A percentile compares a stretch with the other conserved stretches of the same genome.
Evolutionary conservation across 2,113 vertebrate species (phyloP).

Genomic region (Opisthocomus hoazin): DNA sequence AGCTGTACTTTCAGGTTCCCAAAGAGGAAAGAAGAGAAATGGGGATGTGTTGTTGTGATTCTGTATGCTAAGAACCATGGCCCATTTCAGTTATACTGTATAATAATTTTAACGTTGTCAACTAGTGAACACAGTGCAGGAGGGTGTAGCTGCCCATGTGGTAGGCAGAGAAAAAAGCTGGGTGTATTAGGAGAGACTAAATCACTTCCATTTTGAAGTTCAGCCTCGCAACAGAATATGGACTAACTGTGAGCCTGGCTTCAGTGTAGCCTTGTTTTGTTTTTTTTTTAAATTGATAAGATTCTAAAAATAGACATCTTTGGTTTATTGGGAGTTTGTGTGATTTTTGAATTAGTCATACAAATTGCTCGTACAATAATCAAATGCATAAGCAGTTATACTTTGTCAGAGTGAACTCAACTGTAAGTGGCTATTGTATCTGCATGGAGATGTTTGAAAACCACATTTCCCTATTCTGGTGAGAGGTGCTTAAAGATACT

Average conservation of each 20-base stretch:
- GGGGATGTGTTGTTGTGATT: background rate
- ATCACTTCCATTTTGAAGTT: background rate
- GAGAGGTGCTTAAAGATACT: background rate
- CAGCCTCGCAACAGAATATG: background rate
- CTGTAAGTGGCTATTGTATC: background rate
- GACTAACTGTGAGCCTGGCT: background rate
- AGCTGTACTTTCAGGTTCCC: background rate
- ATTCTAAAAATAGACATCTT: background rate
- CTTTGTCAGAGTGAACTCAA: background rate
- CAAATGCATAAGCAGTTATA: background rate
- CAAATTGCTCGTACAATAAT: background rate
- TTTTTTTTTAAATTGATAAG: background rate
- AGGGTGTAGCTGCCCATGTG: background rate
- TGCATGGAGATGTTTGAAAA: background rate
- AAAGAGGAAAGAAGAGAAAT: background rate
- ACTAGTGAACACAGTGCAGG: background rate
- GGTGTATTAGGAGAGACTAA: background rate
- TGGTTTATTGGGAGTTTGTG: background rate
- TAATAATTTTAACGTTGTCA: background rate
- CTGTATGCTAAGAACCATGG: rapidly evolving
- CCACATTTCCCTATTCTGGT: background rate
- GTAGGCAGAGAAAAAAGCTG: background rate
- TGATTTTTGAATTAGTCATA: background rate
- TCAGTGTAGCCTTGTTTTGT: background rate
- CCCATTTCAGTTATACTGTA: background rate